A percentile compares a stretch with the other conserved stretches of the same genome.
Evolutionary conservation across 2,888 invertebrate genomes (phyloP).

Genomic region (Beris morrisii): DNA sequence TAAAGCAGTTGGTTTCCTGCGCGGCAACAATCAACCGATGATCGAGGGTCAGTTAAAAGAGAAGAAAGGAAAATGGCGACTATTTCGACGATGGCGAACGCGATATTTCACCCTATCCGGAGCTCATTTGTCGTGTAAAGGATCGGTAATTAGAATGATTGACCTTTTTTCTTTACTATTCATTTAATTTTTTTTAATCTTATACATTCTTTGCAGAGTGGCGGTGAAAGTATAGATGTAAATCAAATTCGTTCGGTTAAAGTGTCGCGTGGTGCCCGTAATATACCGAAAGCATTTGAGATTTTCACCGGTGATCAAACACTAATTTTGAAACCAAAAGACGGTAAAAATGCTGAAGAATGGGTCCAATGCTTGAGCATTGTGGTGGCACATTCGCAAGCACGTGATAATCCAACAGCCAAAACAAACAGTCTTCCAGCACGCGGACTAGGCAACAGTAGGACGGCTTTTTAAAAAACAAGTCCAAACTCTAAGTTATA

Average conservation of each 20-base stretch:
- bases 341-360: conserved; percentile 91
- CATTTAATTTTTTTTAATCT: not conserved
- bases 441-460: conserved; percentile 42
- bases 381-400: conserved; percentile 76
- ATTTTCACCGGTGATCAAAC: conserved; percentile 94
- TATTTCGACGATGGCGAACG: conserved; percentile 90
- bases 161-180: not conserved
- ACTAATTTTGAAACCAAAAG: conserved; percentile 90
- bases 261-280: conserved; percentile 85
- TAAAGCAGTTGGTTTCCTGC: conserved; percentile 79
- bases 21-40: conserved; percentile 79
- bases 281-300: conserved; percentile 95
- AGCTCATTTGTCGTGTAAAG: conserved; percentile 85
- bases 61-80: conserved; percentile 88
- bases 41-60: conserved; percentile 90
- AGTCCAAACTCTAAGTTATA: not conserved
- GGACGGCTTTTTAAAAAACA: conserved; percentile 34
- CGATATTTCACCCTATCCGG: conserved; percentile 93
- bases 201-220: conserved; percentile 64
- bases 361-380: conserved; percentile 95
- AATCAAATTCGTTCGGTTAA: conserved; percentile 94
- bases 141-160: conserved; percentile 64
- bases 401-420: conserved; percentile 54
- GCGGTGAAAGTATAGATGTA: conserved; percentile 84
- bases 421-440: conserved; percentile 58